Percentiles rank a stretch among this genome's conserved stretches.
phyloP scores from a whole-genome alignment of 2,797 vertebrate genomes.

The Manis pentadactyla region DNA sequence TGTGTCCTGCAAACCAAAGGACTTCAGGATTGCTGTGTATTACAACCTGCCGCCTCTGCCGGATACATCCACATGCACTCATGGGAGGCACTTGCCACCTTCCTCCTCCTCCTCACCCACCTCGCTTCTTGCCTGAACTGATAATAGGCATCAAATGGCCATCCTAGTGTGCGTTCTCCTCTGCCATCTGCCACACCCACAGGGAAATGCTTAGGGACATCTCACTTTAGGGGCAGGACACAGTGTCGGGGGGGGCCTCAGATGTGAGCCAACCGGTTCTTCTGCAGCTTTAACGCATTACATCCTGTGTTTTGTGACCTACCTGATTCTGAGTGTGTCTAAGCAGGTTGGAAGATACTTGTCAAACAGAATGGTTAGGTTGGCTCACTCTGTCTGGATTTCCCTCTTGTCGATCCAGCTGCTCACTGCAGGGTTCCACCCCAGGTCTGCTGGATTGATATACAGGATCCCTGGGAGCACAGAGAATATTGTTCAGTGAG shows the following conservation, averaged over 20 bases:
- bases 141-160: not conserved
- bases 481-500: not conserved
- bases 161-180: not conserved
- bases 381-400: slow-evolving; percentile 94
- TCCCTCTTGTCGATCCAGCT: slow-evolving; percentile 96
- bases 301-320: slow-evolving; percentile 30
- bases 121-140: not conserved
- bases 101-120: not conserved
- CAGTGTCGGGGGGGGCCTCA: not conserved
- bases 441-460: slow-evolving; percentile 95
- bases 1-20: not conserved
- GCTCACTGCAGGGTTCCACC: slow-evolving; percentile 94
- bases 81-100: not conserved
- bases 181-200: not conserved
- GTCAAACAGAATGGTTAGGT: slow-evolving; percentile 96
- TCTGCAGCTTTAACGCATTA: not conserved
- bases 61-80: not conserved
- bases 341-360: slow-evolving; percentile 95
- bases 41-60: not conserved
- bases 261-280: not conserved
- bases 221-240: slow-evolving; percentile 4
- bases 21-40: not conserved
- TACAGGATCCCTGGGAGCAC: slow-evolving; percentile 93
- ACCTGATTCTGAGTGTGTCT: slow-evolving; percentile 93
- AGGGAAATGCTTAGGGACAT: not conserved